Conservation (phyloP, 2,888 invertebrate genomes). For the Macaria liturata region DNA sequence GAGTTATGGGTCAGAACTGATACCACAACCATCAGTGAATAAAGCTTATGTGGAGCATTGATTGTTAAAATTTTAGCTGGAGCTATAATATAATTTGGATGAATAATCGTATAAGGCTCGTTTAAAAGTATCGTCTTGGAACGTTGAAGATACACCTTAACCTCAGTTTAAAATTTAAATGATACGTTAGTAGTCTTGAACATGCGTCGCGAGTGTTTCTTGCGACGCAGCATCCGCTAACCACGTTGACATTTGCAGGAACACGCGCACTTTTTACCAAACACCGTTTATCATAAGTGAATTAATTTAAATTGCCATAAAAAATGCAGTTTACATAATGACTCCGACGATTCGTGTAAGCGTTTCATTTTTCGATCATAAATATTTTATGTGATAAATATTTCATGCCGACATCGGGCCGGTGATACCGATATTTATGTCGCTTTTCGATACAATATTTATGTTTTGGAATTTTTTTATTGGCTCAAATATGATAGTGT, state of each 20-base stretch:
- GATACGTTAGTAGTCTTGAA: too few species aligned
- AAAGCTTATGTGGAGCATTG: too few species aligned
- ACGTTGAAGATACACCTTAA: too few species aligned
- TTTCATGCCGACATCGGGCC: slow-evolving; percentile 49
- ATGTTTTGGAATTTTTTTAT: neutral
- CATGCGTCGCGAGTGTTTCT: slow-evolving; percentile 40
- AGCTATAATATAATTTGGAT: too few species aligned
- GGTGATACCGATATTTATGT: slow-evolving; percentile 40
- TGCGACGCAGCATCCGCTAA: slow-evolving; percentile 60
- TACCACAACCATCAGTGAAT: too few species aligned
- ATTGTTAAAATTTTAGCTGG: too few species aligned
- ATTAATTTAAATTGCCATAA: slow-evolving; percentile 78
- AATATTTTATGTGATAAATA: slow-evolving; percentile 60
- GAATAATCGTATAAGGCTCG: too few species aligned
- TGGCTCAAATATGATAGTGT: neutral
- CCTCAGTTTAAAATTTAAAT: too few species aligned
- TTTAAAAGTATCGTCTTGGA: too few species aligned
- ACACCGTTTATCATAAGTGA: slow-evolving; percentile 73
- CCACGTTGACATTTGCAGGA: slow-evolving; percentile 68
- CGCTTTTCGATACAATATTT: neutral
- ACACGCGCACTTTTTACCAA: slow-evolving; percentile 60
- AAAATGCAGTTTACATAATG: slow-evolving; percentile 72
- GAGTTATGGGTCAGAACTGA: too few species aligned
- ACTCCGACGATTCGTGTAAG: slow-evolving; percentile 50
- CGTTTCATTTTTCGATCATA: slow-evolving; percentile 50